Conservation (phyloP, 1,140 invertebrate genomes). For the Brachionus koreanus region DNA sequence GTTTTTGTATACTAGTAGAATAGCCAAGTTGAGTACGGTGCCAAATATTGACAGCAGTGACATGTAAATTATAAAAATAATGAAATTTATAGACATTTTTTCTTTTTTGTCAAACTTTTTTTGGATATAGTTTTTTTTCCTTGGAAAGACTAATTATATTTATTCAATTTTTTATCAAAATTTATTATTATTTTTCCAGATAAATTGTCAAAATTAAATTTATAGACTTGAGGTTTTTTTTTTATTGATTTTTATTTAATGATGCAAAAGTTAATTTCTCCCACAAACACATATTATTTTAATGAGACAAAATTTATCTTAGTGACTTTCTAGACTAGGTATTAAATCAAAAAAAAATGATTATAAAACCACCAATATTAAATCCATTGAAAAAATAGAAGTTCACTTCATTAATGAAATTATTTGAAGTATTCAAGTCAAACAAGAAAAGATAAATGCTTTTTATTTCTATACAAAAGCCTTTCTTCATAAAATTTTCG, state of each 20-base stretch:
- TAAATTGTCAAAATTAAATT: not conserved
- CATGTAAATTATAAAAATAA: slow-evolving; percentile 35
- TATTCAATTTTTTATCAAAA: not conserved
- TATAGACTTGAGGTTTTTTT: not conserved
- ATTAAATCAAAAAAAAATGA: too few species aligned
- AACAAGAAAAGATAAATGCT: too few species aligned
- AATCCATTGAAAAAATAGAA: too few species aligned
- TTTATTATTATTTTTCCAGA: not conserved
- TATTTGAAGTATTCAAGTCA: too few species aligned
- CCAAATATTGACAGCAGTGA: slow-evolving; percentile 22
- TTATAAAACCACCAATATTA: too few species aligned
- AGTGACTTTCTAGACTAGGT: too few species aligned
- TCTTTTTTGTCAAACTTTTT: slow-evolving; percentile 9
- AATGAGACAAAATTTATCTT: not conserved
- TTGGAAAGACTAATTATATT: not conserved
- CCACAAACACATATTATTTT: not conserved
- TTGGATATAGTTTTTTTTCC: not conserved
- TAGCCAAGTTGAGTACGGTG: not conserved
- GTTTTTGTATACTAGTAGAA: not conserved
- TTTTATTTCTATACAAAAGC: too few species aligned
- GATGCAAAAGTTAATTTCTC: not conserved
- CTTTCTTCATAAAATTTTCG: too few species aligned
- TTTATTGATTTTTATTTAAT: not conserved
- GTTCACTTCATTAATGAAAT: too few species aligned
- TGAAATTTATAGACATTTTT: not conserved